Percentiles rank a stretch among this genome's conserved stretches.
Evolutionary conservation across 2,888 invertebrate species (phyloP).

Genomic region (Drosophila greeni): DNA sequence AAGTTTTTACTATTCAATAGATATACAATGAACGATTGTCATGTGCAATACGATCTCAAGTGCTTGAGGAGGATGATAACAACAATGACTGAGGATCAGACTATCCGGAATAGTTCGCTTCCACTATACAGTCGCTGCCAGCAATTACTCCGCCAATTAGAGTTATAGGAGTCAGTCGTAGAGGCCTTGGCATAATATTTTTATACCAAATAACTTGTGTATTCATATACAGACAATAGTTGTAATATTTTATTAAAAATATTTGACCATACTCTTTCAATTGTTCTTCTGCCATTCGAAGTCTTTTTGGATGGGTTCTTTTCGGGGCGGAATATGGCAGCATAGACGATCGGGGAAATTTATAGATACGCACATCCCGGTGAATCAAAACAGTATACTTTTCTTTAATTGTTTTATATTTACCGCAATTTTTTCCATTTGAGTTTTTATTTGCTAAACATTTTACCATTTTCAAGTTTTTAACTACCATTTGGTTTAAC

Average conservation of each 20-base stretch:
- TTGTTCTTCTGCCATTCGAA: neutral
- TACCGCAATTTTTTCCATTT: conserved; percentile 55
- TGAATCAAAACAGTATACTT: neutral
- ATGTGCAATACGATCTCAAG: conserved; percentile 71
- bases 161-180: conserved; percentile 9
- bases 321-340: neutral
- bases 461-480: conserved; percentile 65
- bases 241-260: conserved; percentile 51
- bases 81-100: conserved; percentile 66
- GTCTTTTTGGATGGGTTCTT: neutral
- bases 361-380: neutral
- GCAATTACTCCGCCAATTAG: conserved; percentile 24
- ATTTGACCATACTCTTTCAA: conserved; percentile 8
- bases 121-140: conserved; percentile 52
- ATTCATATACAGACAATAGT: conserved; percentile 62
- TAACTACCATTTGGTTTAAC: conserved; percentile 69
- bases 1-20: conserved; percentile 70
- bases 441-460: conserved; percentile 68
- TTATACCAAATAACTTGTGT: conserved; percentile 69
- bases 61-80: conserved; percentile 61
- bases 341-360: neutral
- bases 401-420: conserved; percentile 41
- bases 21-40: conserved; percentile 72
- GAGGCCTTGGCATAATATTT: conserved; percentile 49
- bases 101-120: conserved; percentile 58